phyloP scores from a whole-genome alignment of 2,888 invertebrate genomes.

The Drosophila borborema region DNA sequence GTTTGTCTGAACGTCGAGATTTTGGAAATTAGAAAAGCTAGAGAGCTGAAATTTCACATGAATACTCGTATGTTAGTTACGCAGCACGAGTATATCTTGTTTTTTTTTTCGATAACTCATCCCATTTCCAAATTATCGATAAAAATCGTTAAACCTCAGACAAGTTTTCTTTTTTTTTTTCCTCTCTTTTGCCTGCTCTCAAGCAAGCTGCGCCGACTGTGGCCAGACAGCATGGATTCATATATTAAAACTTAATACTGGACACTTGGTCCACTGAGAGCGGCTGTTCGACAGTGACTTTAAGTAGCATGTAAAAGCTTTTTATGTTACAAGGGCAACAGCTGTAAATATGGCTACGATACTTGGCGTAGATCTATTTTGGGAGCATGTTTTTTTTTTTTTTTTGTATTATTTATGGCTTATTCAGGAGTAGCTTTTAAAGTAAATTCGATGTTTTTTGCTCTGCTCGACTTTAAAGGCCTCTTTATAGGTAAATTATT shows the following conservation, averaged over 20 bases:
- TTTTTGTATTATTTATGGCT: neutral
- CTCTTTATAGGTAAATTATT: too few species aligned
- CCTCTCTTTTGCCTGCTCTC: slow-evolving; percentile 14
- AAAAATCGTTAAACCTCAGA: slow-evolving; percentile 30
- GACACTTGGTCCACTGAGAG: slow-evolving; percentile 8
- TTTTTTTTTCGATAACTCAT: too few species aligned
- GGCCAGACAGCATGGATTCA: slow-evolving; percentile 26
- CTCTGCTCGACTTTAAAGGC: too few species aligned
- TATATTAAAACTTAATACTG: slow-evolving; percentile 6
- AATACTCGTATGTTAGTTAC: too few species aligned
- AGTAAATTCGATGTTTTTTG: neutral
- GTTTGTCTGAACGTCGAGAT: too few species aligned
- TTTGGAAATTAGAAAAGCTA: too few species aligned
- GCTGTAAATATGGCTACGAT: neutral
- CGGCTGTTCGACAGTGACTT: neutral
- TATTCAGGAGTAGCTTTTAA: neutral
- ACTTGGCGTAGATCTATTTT: neutral
- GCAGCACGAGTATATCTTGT: too few species aligned
- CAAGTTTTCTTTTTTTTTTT: slow-evolving; percentile 21
- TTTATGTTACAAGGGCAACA: neutral
- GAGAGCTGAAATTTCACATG: too few species aligned
- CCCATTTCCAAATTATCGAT: too few species aligned
- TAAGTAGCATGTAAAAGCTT: neutral
- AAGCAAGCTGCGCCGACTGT: slow-evolving; percentile 1
- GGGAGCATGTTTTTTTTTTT: neutral